A percentile compares a stretch with the other conserved stretches of the same genome.
Conservation (phyloP, 2,113 vertebrate species). For the Ginglymostoma cirratum region DNA sequence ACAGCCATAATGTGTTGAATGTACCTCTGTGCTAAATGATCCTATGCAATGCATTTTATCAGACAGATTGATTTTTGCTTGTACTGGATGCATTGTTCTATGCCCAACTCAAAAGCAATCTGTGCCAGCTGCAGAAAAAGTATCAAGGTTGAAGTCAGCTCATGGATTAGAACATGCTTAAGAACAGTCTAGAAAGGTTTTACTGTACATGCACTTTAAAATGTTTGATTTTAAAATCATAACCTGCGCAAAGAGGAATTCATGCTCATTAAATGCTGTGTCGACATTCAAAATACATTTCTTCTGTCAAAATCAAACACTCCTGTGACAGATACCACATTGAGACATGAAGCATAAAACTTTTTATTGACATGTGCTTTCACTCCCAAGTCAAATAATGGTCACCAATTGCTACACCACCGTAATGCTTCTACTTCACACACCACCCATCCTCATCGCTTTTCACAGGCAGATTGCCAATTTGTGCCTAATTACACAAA, state of each 20-base stretch:
- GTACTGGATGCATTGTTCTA: neutral
- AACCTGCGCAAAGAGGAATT: neutral
- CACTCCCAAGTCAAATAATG: neutral
- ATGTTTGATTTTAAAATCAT: neutral
- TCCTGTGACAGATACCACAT: neutral
- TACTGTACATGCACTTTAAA: neutral
- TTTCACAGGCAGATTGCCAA: conserved; percentile 15
- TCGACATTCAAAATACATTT: neutral
- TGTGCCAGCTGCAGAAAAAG: neutral
- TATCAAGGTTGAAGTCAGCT: neutral
- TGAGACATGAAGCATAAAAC: conserved; percentile 16
- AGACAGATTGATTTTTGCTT: neutral
- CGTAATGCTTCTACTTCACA: neutral
- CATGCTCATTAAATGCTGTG: neutral
- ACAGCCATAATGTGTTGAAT: neutral
- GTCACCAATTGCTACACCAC: neutral
- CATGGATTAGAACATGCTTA: neutral
- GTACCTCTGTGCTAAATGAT: neutral
- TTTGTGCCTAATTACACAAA: conserved; percentile 1
- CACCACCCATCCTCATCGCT: neutral
- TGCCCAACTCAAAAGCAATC: neutral
- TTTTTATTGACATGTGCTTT: neutral
- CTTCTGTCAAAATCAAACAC: neutral
- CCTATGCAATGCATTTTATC: neutral
- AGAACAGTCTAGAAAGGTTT: neutral